Evolutionary conservation across 2,797 vertebrate genomes (phyloP).

Genomic region (Chromis chromis): DNA sequence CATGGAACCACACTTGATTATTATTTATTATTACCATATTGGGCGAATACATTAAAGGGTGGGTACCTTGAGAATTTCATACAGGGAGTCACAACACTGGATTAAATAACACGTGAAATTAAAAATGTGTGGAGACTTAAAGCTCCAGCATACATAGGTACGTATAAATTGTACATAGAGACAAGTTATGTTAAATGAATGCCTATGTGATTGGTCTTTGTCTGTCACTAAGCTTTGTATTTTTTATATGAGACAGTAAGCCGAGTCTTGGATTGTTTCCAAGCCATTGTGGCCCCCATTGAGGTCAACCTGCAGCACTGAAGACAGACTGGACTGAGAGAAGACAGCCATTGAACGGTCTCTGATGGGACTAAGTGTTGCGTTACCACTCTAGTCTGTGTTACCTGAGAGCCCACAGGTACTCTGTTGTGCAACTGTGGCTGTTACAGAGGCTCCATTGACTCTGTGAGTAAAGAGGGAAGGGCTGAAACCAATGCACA

Average conservation of each 20-base stretch:
- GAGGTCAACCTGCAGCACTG: constrained; percentile 52
- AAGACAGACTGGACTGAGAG: constrained; percentile 38
- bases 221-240: constrained; percentile 41
- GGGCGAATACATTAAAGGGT: constrained; percentile 40
- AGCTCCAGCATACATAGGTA: constrained; percentile 14
- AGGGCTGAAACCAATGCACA: constrained; percentile 52
- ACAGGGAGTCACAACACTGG: constrained; percentile 80
- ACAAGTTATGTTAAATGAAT: constrained; percentile 22
- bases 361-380: constrained; percentile 50
- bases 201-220: constrained; percentile 10
- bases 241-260: constrained; percentile 42
- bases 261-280: constrained; percentile 55
- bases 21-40: constrained; percentile 75
- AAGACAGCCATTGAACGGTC: constrained; percentile 24
- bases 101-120: constrained; percentile 43
- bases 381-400: constrained; percentile 29
- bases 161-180: constrained; percentile 49
- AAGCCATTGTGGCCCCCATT: constrained; percentile 24
- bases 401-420: constrained; percentile 54
- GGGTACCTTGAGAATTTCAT: constrained; percentile 37
- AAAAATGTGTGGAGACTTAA: constrained; percentile 34
- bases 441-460: constrained; percentile 48
- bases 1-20: constrained; percentile 50
- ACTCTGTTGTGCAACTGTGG: constrained; percentile 32
- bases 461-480: constrained; percentile 45